Base-by-base conservation (phyloP, 35 echinoderm and acorn worm species). In the Amphiura filiformis region DNA sequence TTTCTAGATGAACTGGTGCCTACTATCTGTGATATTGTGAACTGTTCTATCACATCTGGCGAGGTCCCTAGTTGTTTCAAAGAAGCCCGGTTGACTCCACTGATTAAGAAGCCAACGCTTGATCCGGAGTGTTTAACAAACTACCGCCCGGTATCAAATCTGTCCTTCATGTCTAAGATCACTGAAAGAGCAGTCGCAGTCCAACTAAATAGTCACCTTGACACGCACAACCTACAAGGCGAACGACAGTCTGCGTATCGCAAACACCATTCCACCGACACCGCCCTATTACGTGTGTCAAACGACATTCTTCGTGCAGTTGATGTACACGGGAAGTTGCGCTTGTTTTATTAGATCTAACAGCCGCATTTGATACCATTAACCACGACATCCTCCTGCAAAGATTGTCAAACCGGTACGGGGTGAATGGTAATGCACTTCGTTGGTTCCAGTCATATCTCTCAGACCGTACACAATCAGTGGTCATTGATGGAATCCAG, bases 321-420 rank as follows among this genome's bases (percentile, higher is more conserved):
- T 33, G 84, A 86, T 40, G 13, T 36, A 61, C 32, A 86, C 78
- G 36, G 36, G 34, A 38, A 0, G 39, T 76, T 13, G 49, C 86
- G 37, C 36, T 86, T 76, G 76, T 92, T 30, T 35, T 87, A 39
- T 31, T 87, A 33, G 90, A 92, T 34, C 85, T 78, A 30, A 57
- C 32, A 65, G 84, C 85, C 23, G 90, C 90, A 7, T 92, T 92
- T 87, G 85, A 92, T 57, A 87, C 90, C 35, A 41, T 92, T 11
- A 34, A 81, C 39, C 79, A 92, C 28, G 36, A 36, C 26, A 38
- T 92, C 32, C 37, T 92, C 14, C 70, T 92, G 47, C 32, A 87
- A 15, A 61, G 64, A 13, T 78, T 87, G 35, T 23, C 64, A 36
- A 37, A 77, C 31, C 22, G 22, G 12, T 83, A 35, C 83, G 65